Evolutionary conservation across 2,113 vertebrate species (phyloP).

Genomic region (Sebastes fasciatus): DNA sequence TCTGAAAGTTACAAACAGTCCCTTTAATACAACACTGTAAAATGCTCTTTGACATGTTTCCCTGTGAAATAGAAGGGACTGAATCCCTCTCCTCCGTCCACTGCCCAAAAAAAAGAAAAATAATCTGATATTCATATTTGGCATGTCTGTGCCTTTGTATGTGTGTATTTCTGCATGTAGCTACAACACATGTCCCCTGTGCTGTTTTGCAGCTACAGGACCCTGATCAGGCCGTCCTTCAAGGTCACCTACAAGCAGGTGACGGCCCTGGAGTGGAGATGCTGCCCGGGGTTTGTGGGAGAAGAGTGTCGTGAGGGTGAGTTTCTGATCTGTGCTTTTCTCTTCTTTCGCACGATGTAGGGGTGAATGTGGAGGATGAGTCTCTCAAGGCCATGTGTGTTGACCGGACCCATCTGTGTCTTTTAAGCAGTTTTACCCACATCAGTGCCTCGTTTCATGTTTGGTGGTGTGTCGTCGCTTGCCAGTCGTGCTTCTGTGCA

Average conservation of each 20-base stretch:
- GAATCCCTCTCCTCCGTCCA: background rate
- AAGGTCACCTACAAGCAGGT: conserved; percentile 91
- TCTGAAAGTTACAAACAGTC: no score
- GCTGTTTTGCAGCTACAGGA: conserved; percentile 92
- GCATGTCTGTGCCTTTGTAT: background rate
- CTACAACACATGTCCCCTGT: background rate
- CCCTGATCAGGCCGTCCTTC: conserved; percentile 91
- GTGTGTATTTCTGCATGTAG: background rate
- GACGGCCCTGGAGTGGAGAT: conserved; percentile 92
- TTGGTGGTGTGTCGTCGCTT: conserved; percentile 43
- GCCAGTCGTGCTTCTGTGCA: conserved; percentile 49
- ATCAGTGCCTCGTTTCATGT: conserved; percentile 49
- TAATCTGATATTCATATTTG: background rate
- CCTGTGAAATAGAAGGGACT: background rate
- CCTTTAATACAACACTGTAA: no score
- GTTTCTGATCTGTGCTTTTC: conserved; percentile 38
- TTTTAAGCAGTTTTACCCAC: conserved; percentile 61
- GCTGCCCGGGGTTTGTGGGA: conserved; percentile 93
- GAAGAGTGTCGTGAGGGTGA: conserved; percentile 92
- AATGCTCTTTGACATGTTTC: background rate
- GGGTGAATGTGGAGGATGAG: background rate
- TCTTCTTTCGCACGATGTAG: background rate
- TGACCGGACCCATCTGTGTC: conserved; percentile 55
- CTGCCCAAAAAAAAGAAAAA: background rate
- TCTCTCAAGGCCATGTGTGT: conserved; percentile 39